Percentiles rank a stretch among this genome's conserved stretches.
These are phyloP conservation scores for Dendrolimus punctatus DNA, from an alignment of 1,140 invertebrate species.

Conservation along the genomic window DNA sequence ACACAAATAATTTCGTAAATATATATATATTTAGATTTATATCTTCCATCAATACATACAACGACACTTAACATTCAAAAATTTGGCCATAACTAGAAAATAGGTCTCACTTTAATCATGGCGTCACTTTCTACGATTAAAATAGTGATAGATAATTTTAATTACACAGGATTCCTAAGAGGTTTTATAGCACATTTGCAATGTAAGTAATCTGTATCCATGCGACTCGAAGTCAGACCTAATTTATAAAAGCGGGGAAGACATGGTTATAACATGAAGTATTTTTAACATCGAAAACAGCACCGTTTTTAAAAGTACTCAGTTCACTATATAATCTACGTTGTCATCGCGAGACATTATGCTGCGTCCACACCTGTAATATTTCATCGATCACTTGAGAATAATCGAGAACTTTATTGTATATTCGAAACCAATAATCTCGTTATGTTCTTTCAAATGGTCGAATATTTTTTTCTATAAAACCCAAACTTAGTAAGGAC, in stretches of 20 bases:
- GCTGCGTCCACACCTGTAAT: too few relatives aligned
- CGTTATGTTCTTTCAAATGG: too few relatives aligned
- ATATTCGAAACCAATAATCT: too few relatives aligned
- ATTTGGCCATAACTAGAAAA: constrained; percentile 53
- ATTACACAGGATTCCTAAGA: too few relatives aligned
- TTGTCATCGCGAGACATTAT: neutral
- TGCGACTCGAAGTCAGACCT: constrained; percentile 1
- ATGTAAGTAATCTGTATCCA: too few relatives aligned
- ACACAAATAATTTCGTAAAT: constrained; percentile 62
- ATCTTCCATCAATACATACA: constrained; percentile 72
- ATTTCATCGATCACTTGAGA: too few relatives aligned
- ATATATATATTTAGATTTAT: constrained; percentile 70
- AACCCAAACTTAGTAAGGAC: too few relatives aligned
- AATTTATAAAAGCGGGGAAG: too few relatives aligned
- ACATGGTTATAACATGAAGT: constrained; percentile 8
- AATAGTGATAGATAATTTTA: too few relatives aligned
- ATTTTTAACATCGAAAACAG: constrained; percentile 18
- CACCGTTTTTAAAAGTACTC: constrained; percentile 19
- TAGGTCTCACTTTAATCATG: constrained; percentile 42
- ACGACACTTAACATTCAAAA: constrained; percentile 59
- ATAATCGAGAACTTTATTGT: too few relatives aligned
- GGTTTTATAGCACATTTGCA: too few relatives aligned
- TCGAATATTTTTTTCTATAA: too few relatives aligned
- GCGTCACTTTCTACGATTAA: constrained; percentile 20
- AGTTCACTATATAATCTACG: constrained; percentile 4